Percentiles rank a stretch among this genome's conserved stretches.
Conservation (phyloP, 2,797 vertebrate genomes). For the Spheniscus humboldti region DNA sequence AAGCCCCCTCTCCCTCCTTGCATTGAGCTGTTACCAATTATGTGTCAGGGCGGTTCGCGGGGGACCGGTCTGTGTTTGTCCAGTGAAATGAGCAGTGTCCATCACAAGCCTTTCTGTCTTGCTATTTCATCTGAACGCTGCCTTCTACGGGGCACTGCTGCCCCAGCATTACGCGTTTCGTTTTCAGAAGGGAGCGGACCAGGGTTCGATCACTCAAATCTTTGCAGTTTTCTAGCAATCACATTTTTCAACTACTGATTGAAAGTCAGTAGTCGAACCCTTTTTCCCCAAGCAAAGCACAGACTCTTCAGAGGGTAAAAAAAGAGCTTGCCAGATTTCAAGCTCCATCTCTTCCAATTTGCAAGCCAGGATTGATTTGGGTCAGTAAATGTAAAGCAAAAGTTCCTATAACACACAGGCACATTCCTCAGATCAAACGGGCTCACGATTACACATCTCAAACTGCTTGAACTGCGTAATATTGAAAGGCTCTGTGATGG, state of each 20-base stretch:
- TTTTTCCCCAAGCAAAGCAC: neutral
- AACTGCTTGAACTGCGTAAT: neutral
- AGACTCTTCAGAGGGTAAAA: neutral
- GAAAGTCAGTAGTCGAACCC: neutral
- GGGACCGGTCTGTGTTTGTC: neutral
- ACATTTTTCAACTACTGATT: neutral
- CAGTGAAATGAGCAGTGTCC: rapidly evolving
- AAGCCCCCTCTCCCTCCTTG: neutral
- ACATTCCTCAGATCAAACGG: neutral
- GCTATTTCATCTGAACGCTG: neutral
- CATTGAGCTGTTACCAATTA: neutral
- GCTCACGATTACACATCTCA: neutral
- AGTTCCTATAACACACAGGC: neutral
- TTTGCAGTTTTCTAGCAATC: neutral
- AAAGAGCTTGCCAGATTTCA: neutral
- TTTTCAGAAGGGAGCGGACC: neutral
- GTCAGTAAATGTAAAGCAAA: neutral
- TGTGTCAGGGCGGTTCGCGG: rapidly evolving
- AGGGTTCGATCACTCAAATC: neutral
- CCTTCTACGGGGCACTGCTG: neutral
- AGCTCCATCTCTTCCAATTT: slow-evolving; percentile 15
- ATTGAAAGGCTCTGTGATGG: slow-evolving; percentile 24
- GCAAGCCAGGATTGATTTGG: slow-evolving; percentile 12
- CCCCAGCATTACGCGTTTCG: rapidly evolving
- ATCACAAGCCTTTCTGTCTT: neutral